phyloP scores from a whole-genome alignment of 2,888 invertebrate species.

The Taphrorychus bicolor region DNA sequence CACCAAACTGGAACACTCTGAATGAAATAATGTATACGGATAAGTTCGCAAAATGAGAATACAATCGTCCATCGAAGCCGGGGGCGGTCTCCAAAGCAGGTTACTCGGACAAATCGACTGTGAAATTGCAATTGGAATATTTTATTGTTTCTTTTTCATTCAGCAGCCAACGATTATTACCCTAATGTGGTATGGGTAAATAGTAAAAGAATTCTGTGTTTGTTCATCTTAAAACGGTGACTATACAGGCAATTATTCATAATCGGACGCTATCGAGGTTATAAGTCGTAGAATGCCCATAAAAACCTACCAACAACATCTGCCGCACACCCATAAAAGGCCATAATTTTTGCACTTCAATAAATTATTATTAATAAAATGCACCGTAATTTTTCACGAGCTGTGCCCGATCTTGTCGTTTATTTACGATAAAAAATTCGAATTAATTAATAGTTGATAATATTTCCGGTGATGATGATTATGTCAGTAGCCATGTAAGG shows the following conservation, averaged over 20 bases:
- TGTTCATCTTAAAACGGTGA: neutral
- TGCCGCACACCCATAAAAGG: neutral
- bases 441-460: neutral
- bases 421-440: neutral
- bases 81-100: neutral
- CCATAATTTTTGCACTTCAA: neutral
- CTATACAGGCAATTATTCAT: constrained; percentile 6
- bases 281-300: neutral
- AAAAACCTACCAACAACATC: neutral
- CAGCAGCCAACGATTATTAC: too few relatives aligned
- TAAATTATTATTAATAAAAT: neutral
- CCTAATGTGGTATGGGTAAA: too few relatives aligned
- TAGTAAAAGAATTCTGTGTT: too few relatives aligned
- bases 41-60: too few relatives aligned
- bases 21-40: neutral
- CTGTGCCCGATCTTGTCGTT: neutral
- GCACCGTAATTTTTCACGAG: neutral
- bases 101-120: constrained; percentile 5
- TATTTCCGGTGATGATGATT: neutral
- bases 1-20: neutral
- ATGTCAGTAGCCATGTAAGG: neutral
- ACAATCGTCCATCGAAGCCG: neutral
- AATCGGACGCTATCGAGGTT: constrained; percentile 17
- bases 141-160: neutral
- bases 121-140: neutral